Conservation (phyloP, 2,888 invertebrate genomes). For the Cantharis nigra region DNA sequence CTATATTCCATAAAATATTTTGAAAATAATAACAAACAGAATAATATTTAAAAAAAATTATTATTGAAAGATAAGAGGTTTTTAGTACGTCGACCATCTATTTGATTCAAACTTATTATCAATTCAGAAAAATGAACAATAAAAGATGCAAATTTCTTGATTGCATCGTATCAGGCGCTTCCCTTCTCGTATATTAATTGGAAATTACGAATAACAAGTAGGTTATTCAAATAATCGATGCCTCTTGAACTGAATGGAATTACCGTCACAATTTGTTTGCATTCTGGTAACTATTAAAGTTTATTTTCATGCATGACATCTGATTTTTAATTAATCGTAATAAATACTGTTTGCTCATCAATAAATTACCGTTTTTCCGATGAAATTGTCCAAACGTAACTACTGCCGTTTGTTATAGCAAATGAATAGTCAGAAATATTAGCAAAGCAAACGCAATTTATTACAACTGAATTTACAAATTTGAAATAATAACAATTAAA, state of each 20-base stretch:
- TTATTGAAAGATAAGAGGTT: not conserved
- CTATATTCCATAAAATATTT: not conserved
- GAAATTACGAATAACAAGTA: constrained; percentile 31
- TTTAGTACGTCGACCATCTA: not conserved
- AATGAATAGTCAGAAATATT: too few relatives aligned
- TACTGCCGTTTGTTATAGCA: not conserved
- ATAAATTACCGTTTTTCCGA: not conserved
- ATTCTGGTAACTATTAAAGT: constrained; percentile 13
- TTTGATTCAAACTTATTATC: constrained; percentile 25
- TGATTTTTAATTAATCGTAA: not conserved
- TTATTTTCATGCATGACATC: constrained; percentile 9
- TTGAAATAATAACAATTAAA: not conserved
- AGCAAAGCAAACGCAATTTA: not conserved
- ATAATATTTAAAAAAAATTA: not conserved
- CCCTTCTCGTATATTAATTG: constrained; percentile 32
- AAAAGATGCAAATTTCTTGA: constrained; percentile 33
- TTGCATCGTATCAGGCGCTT: constrained; percentile 26
- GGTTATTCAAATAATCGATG: constrained; percentile 31
- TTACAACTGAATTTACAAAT: not conserved
- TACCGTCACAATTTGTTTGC: constrained; percentile 23
- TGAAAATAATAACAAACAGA: not conserved
- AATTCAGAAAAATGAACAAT: constrained; percentile 30
- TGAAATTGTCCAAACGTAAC: not conserved
- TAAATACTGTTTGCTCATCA: not conserved
- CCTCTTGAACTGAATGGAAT: constrained; percentile 18